Evolutionary conservation across 2,888 invertebrate genomes (phyloP).

Genomic region (Agrotis exclamationis): DNA sequence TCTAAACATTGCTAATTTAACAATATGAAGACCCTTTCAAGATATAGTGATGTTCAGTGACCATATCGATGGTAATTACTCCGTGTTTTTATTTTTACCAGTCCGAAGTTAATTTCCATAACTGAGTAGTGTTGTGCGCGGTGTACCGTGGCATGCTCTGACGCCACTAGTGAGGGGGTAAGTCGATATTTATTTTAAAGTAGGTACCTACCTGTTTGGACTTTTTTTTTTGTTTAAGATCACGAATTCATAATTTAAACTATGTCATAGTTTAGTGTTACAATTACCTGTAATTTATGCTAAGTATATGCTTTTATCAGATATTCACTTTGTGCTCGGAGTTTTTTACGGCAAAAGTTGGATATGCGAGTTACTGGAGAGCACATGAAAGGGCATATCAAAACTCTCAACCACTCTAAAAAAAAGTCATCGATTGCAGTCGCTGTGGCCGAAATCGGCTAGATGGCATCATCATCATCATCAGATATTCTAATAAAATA

Average conservation of each 20-base stretch:
- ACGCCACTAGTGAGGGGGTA: conserved; percentile 76
- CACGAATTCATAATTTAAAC: background rate
- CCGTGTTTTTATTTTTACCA: conserved; percentile 87
- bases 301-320: background rate
- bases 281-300: too few species aligned
- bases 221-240: background rate
- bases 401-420: too few species aligned
- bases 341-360: too few species aligned
- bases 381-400: too few species aligned
- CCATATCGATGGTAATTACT: conserved; percentile 85
- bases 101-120: conserved; percentile 87
- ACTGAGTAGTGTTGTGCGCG: conserved; percentile 84
- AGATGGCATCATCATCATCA: too few species aligned
- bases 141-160: conserved; percentile 83
- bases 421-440: too few species aligned
- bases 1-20: conserved; percentile 68
- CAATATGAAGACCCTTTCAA: conserved; percentile 75
- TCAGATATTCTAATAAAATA: background rate
- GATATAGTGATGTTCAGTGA: conserved; percentile 81
- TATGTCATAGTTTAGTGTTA: background rate
- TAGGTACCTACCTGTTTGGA: background rate
- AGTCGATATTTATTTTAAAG: conserved; percentile 62
- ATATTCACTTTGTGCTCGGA: too few species aligned
- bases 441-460: too few species aligned
- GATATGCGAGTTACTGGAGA: too few species aligned